These are phyloP conservation scores for Drosophila setosimentum DNA, from an alignment of 2,888 invertebrate species.

Conservation along the genomic window DNA sequence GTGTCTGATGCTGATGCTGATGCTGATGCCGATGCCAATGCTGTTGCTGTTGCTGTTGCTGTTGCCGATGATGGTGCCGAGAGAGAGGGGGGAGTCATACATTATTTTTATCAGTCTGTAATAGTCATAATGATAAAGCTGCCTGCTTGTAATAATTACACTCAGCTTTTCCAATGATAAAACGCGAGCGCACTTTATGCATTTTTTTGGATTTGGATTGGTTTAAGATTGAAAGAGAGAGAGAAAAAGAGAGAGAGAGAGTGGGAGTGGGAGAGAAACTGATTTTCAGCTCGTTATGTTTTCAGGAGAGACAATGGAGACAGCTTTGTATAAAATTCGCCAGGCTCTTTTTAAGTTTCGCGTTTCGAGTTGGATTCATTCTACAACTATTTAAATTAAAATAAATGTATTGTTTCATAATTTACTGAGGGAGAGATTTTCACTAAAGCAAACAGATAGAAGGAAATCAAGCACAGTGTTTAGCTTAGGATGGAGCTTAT, in stretches of 20 bases:
- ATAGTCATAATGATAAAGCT: slow-evolving; percentile 60
- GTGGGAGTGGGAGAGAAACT: neutral
- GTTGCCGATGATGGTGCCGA: neutral
- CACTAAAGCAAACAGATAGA: neutral
- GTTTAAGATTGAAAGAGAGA: neutral
- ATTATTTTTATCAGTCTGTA: slow-evolving; percentile 74
- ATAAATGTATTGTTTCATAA: neutral
- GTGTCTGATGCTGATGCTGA: neutral
- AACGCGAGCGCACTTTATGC: slow-evolving; percentile 29
- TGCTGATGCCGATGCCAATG: neutral
- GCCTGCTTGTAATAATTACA: slow-evolving; percentile 61
- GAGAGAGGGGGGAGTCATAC: slow-evolving; percentile 25
- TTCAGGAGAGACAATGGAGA: slow-evolving; percentile 31
- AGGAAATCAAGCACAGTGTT: neutral
- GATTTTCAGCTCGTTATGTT: slow-evolving; percentile 47
- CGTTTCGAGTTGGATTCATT: neutral
- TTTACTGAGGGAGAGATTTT: neutral
- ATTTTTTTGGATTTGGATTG: slow-evolving; percentile 5
- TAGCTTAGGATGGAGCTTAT: neutral
- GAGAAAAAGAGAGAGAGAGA: neutral
- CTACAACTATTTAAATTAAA: neutral
- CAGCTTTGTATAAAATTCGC: neutral
- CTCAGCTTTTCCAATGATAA: slow-evolving; percentile 44
- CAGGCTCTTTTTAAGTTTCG: neutral
- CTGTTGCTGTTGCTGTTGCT: neutral